phyloP scores from a whole-genome alignment of 2,797 vertebrate species.

The Centroberyx gerrardi region DNA sequence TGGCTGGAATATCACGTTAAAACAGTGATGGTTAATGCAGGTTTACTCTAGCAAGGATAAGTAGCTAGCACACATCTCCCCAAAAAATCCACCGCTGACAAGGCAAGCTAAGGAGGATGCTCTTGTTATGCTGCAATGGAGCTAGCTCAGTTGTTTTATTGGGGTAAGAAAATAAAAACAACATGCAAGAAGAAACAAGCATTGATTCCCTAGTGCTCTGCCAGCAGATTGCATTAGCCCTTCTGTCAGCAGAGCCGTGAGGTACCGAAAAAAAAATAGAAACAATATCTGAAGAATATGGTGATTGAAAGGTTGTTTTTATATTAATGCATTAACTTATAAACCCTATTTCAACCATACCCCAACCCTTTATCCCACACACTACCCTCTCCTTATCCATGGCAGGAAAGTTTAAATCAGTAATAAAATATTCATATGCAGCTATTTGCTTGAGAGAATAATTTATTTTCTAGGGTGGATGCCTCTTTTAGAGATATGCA shows the following conservation, averaged over 20 bases:
- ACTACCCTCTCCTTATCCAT: conserved; percentile 67
- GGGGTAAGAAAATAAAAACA: conserved; percentile 62
- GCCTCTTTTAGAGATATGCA: conserved; percentile 80
- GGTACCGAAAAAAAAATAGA: conserved; percentile 71
- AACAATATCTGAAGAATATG: conserved; percentile 76
- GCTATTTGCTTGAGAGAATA: conserved; percentile 86
- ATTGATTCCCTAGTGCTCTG: conserved; percentile 67
- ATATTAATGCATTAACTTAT: conserved; percentile 76
- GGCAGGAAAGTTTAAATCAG: conserved; percentile 79
- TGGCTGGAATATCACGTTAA: conserved; percentile 41
- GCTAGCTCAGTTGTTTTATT: conserved; percentile 57
- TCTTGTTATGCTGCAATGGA: conserved; percentile 32
- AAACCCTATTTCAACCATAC: conserved; percentile 53
- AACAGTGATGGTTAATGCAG: conserved; percentile 50
- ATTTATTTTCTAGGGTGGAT: conserved; percentile 84
- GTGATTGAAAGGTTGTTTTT: conserved; percentile 81
- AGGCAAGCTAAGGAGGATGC: conserved; percentile 33
- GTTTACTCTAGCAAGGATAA: conserved; percentile 52
- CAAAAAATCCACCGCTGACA: conserved; percentile 37
- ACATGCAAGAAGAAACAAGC: conserved; percentile 53
- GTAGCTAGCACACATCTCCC: conserved; percentile 41
- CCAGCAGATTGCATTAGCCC: conserved; percentile 76
- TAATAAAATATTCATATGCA: conserved; percentile 86
- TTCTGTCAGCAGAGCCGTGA: conserved; percentile 73
- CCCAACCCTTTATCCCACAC: conserved; percentile 66